Evolutionary conservation across 2,888 invertebrate genomes (phyloP).

Genomic region (Tetheella fluctuosa): DNA sequence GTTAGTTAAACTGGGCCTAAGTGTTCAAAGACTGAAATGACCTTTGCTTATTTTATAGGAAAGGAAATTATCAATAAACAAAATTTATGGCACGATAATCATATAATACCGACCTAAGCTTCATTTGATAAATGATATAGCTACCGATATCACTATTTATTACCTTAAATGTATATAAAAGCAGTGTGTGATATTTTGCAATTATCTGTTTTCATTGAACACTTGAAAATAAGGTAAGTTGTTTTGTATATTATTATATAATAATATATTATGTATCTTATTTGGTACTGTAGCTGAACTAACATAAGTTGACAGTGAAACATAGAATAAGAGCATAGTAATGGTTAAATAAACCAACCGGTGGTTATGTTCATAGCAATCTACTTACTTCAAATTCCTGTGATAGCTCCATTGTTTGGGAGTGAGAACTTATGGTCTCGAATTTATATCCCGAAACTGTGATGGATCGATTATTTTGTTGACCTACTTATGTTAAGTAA

Average conservation of each 20-base stretch:
- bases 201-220: constrained; percentile 25
- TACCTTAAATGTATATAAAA: constrained; percentile 37
- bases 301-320: too few species aligned
- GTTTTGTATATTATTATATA: background rate
- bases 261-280: too few species aligned
- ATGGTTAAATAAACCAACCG: too few species aligned
- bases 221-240: constrained; percentile 23
- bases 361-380: background rate
- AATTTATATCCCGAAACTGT: too few species aligned
- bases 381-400: background rate
- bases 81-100: background rate
- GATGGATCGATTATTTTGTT: too few species aligned
- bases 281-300: too few species aligned
- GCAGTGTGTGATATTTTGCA: constrained; percentile 15
- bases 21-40: background rate
- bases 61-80: background rate
- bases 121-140: constrained; percentile 4
- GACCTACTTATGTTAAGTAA: too few species aligned
- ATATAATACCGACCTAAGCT: background rate
- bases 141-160: constrained; percentile 27
- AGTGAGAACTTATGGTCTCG: too few species aligned
- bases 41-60: background rate
- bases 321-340: background rate
- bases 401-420: too few species aligned
- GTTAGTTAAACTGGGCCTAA: too few species aligned